A percentile compares a stretch with the other conserved stretches of the same genome.
Evolutionary conservation across 2,797 vertebrate species (phyloP).

Genomic region (Clangula hyemalis): DNA sequence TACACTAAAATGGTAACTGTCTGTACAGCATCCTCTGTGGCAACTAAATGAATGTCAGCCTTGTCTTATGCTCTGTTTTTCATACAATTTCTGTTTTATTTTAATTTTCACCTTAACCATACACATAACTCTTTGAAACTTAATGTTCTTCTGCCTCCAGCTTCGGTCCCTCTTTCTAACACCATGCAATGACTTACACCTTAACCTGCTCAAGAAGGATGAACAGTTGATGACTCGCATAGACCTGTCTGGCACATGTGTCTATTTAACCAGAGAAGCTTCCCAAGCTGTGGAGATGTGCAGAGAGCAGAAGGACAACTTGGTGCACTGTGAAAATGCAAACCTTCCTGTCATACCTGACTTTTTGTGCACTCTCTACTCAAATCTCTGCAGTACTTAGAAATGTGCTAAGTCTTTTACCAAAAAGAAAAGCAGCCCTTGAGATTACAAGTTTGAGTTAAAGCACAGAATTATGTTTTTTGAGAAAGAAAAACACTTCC

Average conservation of each 20-base stretch:
- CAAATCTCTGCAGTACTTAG: not conserved
- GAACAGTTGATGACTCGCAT: not conserved
- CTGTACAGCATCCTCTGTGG: conserved; percentile 63
- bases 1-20: conserved; percentile 53
- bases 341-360: not conserved
- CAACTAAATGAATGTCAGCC: conserved; percentile 35
- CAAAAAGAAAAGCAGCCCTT: not conserved
- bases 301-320: not conserved
- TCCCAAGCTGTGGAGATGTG: not conserved
- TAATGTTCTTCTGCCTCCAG: not conserved
- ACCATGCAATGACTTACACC: not conserved
- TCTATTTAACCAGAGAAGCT: not conserved
- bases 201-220: not conserved
- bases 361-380: not conserved
- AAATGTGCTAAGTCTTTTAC: not conserved
- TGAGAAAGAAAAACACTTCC: not conserved
- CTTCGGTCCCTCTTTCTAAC: not conserved
- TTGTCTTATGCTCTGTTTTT: conserved; percentile 35
- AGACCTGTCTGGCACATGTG: not conserved
- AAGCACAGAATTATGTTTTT: not conserved
- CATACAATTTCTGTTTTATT: conserved; percentile 16
- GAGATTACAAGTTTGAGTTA: not conserved
- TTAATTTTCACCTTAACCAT: conserved; percentile 39
- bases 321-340: not conserved
- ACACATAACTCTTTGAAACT: not conserved